A percentile compares a stretch with the other conserved stretches of the same genome.
These are phyloP conservation scores for Stratiolaelaps scimitus DNA, from an alignment of 1,140 invertebrate genomes.

Conservation along the genomic window DNA sequence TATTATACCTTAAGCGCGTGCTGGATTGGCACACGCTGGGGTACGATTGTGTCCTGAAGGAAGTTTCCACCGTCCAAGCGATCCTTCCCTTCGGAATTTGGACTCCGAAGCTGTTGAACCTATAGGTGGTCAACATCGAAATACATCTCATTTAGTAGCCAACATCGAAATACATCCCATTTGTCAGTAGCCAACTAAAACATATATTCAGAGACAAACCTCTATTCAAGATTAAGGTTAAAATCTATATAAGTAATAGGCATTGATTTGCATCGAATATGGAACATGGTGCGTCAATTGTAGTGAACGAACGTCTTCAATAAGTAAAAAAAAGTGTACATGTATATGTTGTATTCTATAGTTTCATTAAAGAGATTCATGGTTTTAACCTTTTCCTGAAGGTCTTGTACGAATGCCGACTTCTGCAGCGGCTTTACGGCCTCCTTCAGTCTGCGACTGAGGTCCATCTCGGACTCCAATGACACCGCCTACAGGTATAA, in stretches of 20 bases:
- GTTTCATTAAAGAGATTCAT: background rate
- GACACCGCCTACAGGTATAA: no score
- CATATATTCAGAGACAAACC: no score
- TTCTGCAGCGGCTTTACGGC: slow-evolving; percentile 25
- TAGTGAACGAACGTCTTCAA: no score
- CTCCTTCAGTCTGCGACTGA: slow-evolving; percentile 13
- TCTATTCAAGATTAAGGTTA: no score
- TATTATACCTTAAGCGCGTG: background rate
- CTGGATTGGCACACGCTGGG: slow-evolving; percentile 6
- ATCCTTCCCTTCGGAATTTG: background rate
- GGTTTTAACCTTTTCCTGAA: slow-evolving; percentile 23
- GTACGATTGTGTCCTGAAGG: slow-evolving; percentile 18
- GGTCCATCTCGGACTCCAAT: background rate
- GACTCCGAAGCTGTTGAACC: slow-evolving; percentile 9
- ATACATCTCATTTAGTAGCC: no score
- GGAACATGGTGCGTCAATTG: no score
- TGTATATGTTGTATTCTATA: no score
- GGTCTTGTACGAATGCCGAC: background rate
- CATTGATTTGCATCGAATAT: no score
- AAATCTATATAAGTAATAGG: no score
- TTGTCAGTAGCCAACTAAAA: no score
- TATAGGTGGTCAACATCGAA: background rate
- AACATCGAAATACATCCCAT: no score
- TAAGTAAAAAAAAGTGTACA: no score
- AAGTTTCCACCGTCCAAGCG: background rate